phyloP scores from a whole-genome alignment of 2,888 invertebrate genomes.

The Trichopoda pennipes region DNA sequence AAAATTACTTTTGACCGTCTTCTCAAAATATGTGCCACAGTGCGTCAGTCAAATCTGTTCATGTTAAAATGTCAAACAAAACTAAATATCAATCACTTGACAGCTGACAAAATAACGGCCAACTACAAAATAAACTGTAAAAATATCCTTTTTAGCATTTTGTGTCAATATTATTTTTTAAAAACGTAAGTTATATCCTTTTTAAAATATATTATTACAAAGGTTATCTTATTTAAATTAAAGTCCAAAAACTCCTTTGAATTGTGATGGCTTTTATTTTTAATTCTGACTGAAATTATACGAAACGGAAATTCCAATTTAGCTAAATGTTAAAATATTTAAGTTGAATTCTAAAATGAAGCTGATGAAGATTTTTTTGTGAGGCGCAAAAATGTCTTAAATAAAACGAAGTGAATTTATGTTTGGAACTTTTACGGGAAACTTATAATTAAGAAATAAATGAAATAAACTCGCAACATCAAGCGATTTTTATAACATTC shows the following conservation, averaged over 20 bases:
- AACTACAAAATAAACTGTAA: no score
- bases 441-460: conserved; percentile 57
- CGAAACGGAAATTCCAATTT: conserved; percentile 50
- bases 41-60: no score
- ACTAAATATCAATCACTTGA: no score
- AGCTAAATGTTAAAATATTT: conserved; percentile 14
- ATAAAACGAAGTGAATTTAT: conserved; percentile 30
- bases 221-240: no score
- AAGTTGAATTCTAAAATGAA: conserved; percentile 31
- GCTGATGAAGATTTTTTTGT: conserved; percentile 16
- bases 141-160: no score
- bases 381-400: not conserved
- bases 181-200: no score
- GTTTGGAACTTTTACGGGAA: conserved; percentile 63
- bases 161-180: no score
- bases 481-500: conserved; percentile 55
- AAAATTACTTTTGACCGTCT: no score
- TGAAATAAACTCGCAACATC: conserved; percentile 25
- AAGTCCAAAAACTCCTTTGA: not conserved
- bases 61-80: no score
- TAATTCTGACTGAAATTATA: conserved; percentile 1
- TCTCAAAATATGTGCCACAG: no score
- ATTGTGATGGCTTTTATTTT: not conserved
- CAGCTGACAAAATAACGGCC: no score
- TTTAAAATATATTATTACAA: no score